Evolutionary conservation across 1,140 invertebrate genomes (phyloP), one percentile per base, ranked within the genome.

Genomic region (Mizuhopecten yessoensis): DNA sequence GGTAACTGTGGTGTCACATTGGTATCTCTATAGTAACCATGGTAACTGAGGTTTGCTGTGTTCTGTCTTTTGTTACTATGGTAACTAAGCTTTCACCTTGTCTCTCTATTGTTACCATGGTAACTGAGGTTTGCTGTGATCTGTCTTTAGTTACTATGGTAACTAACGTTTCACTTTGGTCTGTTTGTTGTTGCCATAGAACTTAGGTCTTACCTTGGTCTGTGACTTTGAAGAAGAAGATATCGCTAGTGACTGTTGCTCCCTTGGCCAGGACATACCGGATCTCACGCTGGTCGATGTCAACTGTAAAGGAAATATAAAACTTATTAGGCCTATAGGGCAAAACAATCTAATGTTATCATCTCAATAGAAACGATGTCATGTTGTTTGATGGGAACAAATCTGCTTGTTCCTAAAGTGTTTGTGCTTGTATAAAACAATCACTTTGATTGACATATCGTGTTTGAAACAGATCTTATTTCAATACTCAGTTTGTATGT

Each of bases 41-140:
- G n/a, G n/a, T n/a, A n/a, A n/a, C n/a, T n/a, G n/a, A n/a, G n/a
- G 29, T 34, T 93, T 93, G 96, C 95, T 95, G 93, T 95, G 94
- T 89, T 96, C 95, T 75, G 93, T 92, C n/a, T n/a, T n/a, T n/a
- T n/a, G n/a, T n/a, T n/a, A n/a, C n/a, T n/a, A n/a, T n/a, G n/a
- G n/a, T n/a, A n/a, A n/a, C n/a, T n/a, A n/a, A n/a, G n/a, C n/a
- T n/a, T n/a, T n/a, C n/a, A n/a, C n/a, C n/a, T n/a, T n/a, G n/a
- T n/a, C n/a, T n/a, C n/a, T n/a, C n/a, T n/a, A n/a, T n/a, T n/a
- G n/a, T n/a, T n/a, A 39, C 33, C 42, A 90, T 20, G 49, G 33
- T 36, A 39, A 87, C 33, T 0, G 13, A 34, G 13, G n/a, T n/a
- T n/a, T n/a, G n/a, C n/a, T n/a, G n/a, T n/a, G n/a, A n/a, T n/a